These are phyloP conservation scores for Cryptocephalus primarius DNA, from an alignment of 2,888 invertebrate genomes.

Conservation along the genomic window DNA sequence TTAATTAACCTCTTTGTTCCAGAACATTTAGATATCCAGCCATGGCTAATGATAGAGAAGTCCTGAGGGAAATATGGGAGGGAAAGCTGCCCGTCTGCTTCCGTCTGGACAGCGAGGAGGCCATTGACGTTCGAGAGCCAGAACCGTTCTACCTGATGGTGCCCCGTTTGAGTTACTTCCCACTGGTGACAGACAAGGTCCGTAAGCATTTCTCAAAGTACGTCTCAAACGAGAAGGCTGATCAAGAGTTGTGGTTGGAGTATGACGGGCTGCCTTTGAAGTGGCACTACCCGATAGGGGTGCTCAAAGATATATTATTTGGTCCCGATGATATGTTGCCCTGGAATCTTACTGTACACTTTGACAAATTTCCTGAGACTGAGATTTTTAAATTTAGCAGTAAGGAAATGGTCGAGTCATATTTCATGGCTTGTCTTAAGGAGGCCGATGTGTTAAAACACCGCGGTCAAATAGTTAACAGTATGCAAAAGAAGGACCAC, in stretches of 20 bases:
- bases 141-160: constrained; percentile 92
- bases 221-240: constrained; percentile 68
- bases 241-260: constrained; percentile 90
- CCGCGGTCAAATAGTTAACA: constrained; percentile 75
- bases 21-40: too few species aligned
- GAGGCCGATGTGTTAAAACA: constrained; percentile 99
- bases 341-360: constrained; percentile 90
- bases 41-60: constrained; percentile 94
- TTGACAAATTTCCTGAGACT: constrained; percentile 87
- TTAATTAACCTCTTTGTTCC: too few species aligned
- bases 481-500: constrained; percentile 94
- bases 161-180: constrained; percentile 87
- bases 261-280: constrained; percentile 84
- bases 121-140: constrained; percentile 77
- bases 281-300: constrained; percentile 82
- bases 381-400: constrained; percentile 77
- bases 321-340: constrained; percentile 62
- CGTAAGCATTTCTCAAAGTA: constrained; percentile 79
- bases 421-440: constrained; percentile 91
- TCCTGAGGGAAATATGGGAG: constrained; percentile 91
- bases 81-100: constrained; percentile 92
- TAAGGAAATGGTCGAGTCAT: constrained; percentile 86
- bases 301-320: constrained; percentile 77
- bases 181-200: constrained; percentile 90
- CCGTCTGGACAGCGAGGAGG: constrained; percentile 77